A percentile compares a stretch with the other conserved stretches of the same genome.
Evolutionary conservation across 1,140 invertebrate genomes (phyloP).

Genomic region (Acyrthosiphon pisum): DNA sequence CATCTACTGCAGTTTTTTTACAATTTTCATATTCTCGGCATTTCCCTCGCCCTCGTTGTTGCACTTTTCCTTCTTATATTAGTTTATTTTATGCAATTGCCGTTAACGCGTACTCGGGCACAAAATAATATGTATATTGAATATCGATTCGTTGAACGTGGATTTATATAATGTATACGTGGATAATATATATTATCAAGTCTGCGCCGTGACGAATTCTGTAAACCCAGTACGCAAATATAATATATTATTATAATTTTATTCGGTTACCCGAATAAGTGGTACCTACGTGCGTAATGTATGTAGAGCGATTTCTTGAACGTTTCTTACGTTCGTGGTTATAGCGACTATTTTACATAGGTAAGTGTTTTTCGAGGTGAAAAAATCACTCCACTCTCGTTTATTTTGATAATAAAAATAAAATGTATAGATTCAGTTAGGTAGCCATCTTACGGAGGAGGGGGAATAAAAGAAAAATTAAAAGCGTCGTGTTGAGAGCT

Average conservation of each 20-base stretch:
- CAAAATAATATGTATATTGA: not conserved
- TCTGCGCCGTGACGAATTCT: not conserved
- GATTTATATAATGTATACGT: not conserved
- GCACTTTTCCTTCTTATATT: not conserved
- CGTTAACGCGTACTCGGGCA: not conserved
- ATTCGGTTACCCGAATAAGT: not conserved
- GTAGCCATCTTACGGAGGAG: not conserved
- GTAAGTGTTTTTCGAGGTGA: not conserved
- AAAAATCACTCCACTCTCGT: not conserved
- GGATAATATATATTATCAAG: not conserved
- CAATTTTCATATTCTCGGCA: not conserved
- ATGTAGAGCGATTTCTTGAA: not conserved
- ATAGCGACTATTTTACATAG: not conserved
- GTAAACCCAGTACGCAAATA: not conserved
- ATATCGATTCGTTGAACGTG: not conserved
- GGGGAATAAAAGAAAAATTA: not conserved
- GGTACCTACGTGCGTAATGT: not conserved
- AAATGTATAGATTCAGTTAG: not conserved
- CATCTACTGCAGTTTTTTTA: not conserved
- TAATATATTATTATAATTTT: constrained; percentile 8
- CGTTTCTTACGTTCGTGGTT: not conserved
- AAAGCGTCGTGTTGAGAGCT: not conserved
- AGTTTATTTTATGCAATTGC: not conserved
- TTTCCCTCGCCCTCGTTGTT: too few species aligned
- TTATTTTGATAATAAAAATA: not conserved